These are phyloP conservation scores for Drosophila putrida DNA, from an alignment of 2,888 invertebrate genomes.

Conservation along the genomic window DNA sequence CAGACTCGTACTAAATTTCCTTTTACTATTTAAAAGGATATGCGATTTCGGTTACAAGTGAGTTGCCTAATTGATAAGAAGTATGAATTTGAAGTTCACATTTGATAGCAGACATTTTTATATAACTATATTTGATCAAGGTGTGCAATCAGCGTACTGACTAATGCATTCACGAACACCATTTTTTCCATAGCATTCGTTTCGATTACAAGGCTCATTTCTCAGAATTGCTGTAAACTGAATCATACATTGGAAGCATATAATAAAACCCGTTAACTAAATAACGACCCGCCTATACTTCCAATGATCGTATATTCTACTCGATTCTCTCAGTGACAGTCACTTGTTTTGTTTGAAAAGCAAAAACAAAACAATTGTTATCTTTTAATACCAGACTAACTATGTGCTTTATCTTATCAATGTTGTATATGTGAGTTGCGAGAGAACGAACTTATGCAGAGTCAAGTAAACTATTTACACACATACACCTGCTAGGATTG, in stretches of 20 bases:
- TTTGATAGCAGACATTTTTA: neutral
- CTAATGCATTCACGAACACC: conserved; percentile 22
- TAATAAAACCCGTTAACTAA: conserved; percentile 10
- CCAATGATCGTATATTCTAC: conserved; percentile 1
- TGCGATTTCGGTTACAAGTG: too few species aligned
- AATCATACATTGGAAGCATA: conserved; percentile 48
- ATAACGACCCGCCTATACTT: neutral
- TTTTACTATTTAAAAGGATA: too few species aligned
- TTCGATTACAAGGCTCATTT: conserved; percentile 33
- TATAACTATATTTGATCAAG: conserved; percentile 25
- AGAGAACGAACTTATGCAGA: conserved; percentile 1
- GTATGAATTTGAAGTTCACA: too few species aligned
- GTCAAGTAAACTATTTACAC: conserved; percentile 27
- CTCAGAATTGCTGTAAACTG: conserved; percentile 59
- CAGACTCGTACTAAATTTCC: too few species aligned
- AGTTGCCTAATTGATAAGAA: too few species aligned
- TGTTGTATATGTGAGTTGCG: conserved; percentile 14
- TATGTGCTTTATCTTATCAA: conserved; percentile 69
- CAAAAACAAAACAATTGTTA: conserved; percentile 54
- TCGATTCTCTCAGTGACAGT: conserved; percentile 10
- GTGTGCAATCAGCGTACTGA: conserved; percentile 33
- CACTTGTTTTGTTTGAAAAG: conserved; percentile 61
- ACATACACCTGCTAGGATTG: conserved; percentile 52
- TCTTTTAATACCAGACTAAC: conserved; percentile 62
- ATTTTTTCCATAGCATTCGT: conserved; percentile 8